Evolutionary conservation across 2,888 invertebrate species (phyloP).

Genomic region (Agriopis marginaria): DNA sequence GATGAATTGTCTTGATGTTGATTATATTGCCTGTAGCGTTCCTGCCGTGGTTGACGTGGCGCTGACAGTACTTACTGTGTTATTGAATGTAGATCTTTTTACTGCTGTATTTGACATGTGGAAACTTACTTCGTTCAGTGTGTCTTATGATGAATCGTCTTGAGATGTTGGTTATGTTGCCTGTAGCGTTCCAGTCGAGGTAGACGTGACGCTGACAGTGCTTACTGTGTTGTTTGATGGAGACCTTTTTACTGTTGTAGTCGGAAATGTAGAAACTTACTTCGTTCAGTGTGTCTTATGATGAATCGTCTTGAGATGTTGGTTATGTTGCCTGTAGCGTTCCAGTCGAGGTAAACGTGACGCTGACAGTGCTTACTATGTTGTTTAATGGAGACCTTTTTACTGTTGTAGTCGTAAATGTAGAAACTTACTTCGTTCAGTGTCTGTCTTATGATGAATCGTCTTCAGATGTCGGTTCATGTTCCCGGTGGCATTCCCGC

Average conservation of each 20-base stretch:
- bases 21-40: slow-evolving; percentile 83
- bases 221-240: slow-evolving; percentile 64
- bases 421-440: slow-evolving; percentile 53
- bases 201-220: slow-evolving; percentile 76
- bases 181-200: slow-evolving; percentile 79
- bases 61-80: slow-evolving; percentile 71
- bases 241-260: too few species aligned
- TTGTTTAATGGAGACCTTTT: slow-evolving; percentile 46
- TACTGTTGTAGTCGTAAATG: not conserved
- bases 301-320: slow-evolving; percentile 80
- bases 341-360: slow-evolving; percentile 77
- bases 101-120: not conserved
- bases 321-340: slow-evolving; percentile 81
- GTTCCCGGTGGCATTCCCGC: slow-evolving; percentile 81
- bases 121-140: slow-evolving; percentile 56
- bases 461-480: slow-evolving; percentile 82
- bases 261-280: slow-evolving; percentile 36
- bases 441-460: slow-evolving; percentile 71
- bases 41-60: slow-evolving; percentile 78
- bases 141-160: slow-evolving; percentile 76
- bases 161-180: slow-evolving; percentile 81
- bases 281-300: slow-evolving; percentile 66
- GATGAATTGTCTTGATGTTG: slow-evolving; percentile 78
- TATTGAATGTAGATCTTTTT: slow-evolving; percentile 40
- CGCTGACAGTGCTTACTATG: slow-evolving; percentile 75